Evolutionary conservation across 1,140 invertebrate genomes (phyloP).

Genomic region (Pseudomyrmex sp.): DNA sequence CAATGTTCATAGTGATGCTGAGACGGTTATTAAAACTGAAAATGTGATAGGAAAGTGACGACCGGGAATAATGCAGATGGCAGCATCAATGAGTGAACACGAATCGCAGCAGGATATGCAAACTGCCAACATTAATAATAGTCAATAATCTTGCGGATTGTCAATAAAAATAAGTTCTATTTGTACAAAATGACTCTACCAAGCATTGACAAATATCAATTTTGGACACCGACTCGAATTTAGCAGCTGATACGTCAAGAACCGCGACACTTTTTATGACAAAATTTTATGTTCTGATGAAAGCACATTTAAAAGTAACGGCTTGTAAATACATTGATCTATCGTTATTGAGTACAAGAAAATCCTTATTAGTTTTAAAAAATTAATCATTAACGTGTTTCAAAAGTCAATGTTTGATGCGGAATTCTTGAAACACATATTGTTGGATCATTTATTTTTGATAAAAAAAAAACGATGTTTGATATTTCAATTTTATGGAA

Average conservation of each 20-base stretch:
- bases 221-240: not conserved
- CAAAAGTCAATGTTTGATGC: slow-evolving; percentile 1
- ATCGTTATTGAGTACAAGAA: not conserved
- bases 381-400: no score
- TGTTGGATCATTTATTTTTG: not conserved
- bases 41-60: no score
- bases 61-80: no score
- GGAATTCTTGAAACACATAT: not conserved
- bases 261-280: not conserved
- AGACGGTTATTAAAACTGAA: no score
- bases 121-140: no score
- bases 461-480: not conserved
- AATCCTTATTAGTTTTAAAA: no score
- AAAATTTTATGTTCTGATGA: not conserved
- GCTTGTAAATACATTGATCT: not conserved
- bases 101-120: no score
- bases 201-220: no score
- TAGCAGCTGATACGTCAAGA: not conserved
- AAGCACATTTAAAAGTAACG: slow-evolving; percentile 1
- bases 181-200: not conserved
- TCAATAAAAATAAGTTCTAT: no score
- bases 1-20: no score
- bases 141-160: no score
- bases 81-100: no score
- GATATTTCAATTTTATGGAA: not conserved